These are phyloP conservation scores for Alfaro cultratus DNA, from an alignment of 2,797 vertebrate genomes.

Conservation along the genomic window DNA sequence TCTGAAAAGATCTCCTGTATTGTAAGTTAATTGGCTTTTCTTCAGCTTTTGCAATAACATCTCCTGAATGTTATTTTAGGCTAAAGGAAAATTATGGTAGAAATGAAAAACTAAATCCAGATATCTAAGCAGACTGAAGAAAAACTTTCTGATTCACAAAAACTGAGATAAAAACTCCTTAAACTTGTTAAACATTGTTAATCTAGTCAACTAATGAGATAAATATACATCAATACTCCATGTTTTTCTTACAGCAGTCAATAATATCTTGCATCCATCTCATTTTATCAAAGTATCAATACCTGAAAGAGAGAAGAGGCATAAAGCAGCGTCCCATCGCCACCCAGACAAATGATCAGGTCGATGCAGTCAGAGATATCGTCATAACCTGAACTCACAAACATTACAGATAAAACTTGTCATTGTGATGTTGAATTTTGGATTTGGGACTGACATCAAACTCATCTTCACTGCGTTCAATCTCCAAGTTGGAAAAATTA, in stretches of 20 bases:
- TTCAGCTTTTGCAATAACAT: not conserved
- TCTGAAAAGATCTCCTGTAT: not conserved
- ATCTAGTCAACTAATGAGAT: not conserved
- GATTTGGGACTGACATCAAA: too few relatives aligned
- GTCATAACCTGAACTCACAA: constrained; percentile 75
- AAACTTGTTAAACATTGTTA: not conserved
- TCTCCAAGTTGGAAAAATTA: too few relatives aligned
- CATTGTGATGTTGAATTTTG: not conserved
- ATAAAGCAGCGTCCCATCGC: constrained; percentile 85
- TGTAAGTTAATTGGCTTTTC: not conserved
- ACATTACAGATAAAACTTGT: not conserved
- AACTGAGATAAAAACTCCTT: not conserved
- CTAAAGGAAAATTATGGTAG: not conserved
- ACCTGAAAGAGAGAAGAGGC: constrained; percentile 88
- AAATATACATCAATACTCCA: not conserved
- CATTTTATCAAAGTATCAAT: not conserved
- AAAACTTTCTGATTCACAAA: not conserved
- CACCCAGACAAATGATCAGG: constrained; percentile 86
- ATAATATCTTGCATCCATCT: not conserved
- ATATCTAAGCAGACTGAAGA: not conserved
- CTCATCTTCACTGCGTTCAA: too few relatives aligned
- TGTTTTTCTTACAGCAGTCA: not conserved
- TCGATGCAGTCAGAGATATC: constrained; percentile 86
- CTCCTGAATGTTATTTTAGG: not conserved
- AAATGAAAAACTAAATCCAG: not conserved